These are phyloP conservation scores for Sesamia nonagrioides DNA, from an alignment of 1,140 invertebrate species.

Conservation along the genomic window DNA sequence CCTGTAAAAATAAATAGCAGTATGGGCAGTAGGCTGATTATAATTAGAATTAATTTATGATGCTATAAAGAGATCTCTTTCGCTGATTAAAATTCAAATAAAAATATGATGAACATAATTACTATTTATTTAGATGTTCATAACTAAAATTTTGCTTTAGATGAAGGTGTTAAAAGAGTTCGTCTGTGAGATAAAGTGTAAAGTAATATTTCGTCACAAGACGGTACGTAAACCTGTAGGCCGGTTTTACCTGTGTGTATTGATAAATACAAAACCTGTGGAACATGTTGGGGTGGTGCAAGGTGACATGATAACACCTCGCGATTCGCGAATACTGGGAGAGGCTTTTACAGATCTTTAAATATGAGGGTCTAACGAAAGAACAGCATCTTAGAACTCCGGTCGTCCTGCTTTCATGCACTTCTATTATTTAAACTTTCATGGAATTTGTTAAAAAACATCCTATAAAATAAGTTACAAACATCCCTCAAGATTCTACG, in stretches of 20 bases:
- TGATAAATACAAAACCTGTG: constrained; percentile 41
- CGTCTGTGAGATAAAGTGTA: not conserved
- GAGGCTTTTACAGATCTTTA: not conserved
- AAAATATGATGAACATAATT: not conserved
- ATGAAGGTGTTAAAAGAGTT: not conserved
- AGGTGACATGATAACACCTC: constrained; percentile 27
- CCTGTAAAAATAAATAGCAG: not conserved
- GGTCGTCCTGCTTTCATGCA: not conserved
- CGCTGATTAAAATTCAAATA: not conserved
- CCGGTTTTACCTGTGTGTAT: constrained; percentile 40
- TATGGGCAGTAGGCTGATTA: not conserved
- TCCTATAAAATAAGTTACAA: too few species aligned
- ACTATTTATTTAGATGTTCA: not conserved
- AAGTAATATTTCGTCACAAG: constrained; percentile 34
- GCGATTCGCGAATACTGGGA: not conserved
- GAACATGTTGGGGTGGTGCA: constrained; percentile 36
- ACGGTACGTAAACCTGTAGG: not conserved
- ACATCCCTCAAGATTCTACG: too few species aligned
- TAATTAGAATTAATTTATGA: not conserved
- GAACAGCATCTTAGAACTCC: not conserved
- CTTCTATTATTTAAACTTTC: not conserved
- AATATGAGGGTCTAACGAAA: not conserved
- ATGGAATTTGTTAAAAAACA: not conserved
- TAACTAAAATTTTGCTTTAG: not conserved
- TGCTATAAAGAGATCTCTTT: not conserved